phyloP scores from a whole-genome alignment of 2,888 invertebrate species.

The Drosophila mettleri region DNA sequence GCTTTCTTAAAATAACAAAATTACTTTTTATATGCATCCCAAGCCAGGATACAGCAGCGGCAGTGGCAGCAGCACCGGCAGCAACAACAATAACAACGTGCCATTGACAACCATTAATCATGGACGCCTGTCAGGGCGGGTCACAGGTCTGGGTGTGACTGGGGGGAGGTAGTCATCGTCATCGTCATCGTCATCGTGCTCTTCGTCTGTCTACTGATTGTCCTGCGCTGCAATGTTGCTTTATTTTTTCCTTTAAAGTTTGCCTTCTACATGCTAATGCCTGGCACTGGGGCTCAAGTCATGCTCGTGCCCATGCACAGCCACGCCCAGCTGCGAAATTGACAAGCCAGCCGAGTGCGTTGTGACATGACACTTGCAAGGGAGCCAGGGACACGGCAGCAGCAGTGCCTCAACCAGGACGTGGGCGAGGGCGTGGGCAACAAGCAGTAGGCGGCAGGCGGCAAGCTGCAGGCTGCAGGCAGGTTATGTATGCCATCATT shows the following conservation, averaged over 20 bases:
- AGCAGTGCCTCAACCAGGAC: conserved; percentile 24
- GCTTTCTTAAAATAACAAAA: conserved; percentile 81
- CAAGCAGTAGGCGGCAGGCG: conserved; percentile 20
- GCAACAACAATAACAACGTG: conserved; percentile 61
- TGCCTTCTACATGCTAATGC: conserved; percentile 73
- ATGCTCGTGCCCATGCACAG: conserved; percentile 58
- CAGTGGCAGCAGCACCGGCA: conserved; percentile 23
- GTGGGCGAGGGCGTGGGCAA: conserved; percentile 42
- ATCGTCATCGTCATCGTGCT: conserved; percentile 25
- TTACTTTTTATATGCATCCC: conserved; percentile 77
- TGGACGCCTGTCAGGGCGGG: conserved; percentile 84
- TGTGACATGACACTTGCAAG: conserved; percentile 79
- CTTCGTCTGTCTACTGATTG: conserved; percentile 60
- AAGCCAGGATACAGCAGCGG: conserved; percentile 35
- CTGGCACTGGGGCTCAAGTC: conserved; percentile 65
- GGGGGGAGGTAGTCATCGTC: conserved; percentile 15
- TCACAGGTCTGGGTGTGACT: conserved; percentile 48
- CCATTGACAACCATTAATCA: conserved; percentile 86
- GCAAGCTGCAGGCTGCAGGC: conserved; percentile 24
- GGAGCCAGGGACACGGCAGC: conserved; percentile 36
- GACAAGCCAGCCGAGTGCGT: conserved; percentile 76
- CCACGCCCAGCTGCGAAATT: conserved; percentile 80
- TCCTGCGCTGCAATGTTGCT: conserved; percentile 69
- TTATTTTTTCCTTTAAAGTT: conserved; percentile 61
- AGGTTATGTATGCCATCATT: conserved; percentile 78